A percentile compares a stretch with the other conserved stretches of the same genome.
Evolutionary conservation across 2,797 vertebrate genomes (phyloP).

Genomic region (Stomatorhinus walkeri): DNA sequence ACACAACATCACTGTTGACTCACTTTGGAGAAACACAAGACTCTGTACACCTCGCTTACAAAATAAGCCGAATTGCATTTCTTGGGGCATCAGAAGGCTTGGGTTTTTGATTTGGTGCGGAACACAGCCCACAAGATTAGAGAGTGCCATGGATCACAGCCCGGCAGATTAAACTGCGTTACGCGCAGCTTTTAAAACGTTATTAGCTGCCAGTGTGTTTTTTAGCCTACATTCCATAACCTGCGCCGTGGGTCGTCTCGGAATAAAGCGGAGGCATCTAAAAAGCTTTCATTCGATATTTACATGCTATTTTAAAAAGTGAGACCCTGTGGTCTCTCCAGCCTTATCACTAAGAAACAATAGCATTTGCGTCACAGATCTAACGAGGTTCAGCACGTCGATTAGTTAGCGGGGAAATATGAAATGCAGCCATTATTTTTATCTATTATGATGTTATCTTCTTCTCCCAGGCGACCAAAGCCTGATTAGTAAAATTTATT

Average conservation of each 20-base stretch:
- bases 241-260: neutral
- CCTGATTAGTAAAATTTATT: slow-evolving; percentile 67
- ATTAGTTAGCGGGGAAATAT: slow-evolving; percentile 66
- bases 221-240: neutral
- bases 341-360: slow-evolving; percentile 63
- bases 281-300: slow-evolving; percentile 16
- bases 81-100: neutral
- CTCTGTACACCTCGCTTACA: neutral
- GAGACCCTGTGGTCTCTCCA: slow-evolving; percentile 46
- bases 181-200: neutral
- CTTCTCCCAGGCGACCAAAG: slow-evolving; percentile 58
- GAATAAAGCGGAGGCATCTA: neutral
- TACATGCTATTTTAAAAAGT: slow-evolving; percentile 6
- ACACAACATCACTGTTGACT: slow-evolving; percentile 1
- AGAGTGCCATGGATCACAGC: neutral
- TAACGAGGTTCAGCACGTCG: slow-evolving; percentile 64
- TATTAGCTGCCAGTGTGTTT: neutral
- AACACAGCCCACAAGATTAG: neutral
- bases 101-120: neutral
- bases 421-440: slow-evolving; percentile 55
- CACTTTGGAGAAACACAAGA: neutral
- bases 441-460: slow-evolving; percentile 63
- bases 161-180: neutral
- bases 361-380: slow-evolving; percentile 52
- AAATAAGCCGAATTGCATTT: neutral